Conservation (phyloP, 2,113 vertebrate species). For the Campylomormyrus tamandua region DNA sequence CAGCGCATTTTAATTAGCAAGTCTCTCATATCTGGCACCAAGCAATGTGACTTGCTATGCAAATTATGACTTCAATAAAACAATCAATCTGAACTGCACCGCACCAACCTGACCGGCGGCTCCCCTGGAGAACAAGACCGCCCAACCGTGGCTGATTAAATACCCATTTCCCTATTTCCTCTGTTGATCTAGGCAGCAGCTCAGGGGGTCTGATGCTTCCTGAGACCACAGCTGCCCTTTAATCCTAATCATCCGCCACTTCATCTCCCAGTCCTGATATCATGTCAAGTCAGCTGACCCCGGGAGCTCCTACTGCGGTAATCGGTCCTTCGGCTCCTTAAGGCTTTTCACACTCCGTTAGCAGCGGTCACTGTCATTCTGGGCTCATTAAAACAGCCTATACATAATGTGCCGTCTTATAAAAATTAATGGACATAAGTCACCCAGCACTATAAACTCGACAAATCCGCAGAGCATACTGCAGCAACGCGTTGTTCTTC, state of each 20-base stretch:
- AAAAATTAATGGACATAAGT: neutral
- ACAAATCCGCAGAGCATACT: neutral
- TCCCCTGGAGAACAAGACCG: neutral
- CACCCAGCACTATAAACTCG: neutral
- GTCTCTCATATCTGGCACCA: neutral
- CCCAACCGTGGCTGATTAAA: neutral
- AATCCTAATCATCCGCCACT: neutral
- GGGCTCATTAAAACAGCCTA: neutral
- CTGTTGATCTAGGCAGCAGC: neutral
- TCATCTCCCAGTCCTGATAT: neutral
- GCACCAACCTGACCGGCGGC: neutral
- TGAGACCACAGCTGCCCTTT: neutral
- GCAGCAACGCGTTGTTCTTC: neutral
- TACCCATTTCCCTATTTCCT: neutral
- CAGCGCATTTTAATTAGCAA: neutral
- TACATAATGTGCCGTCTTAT: neutral
- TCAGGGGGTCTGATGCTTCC: neutral
- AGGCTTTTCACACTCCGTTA: neutral
- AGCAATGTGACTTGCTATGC: neutral
- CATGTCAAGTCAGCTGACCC: neutral
- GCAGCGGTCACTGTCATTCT: neutral
- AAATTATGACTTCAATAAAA: constrained; percentile 4
- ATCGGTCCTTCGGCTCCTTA: neutral
- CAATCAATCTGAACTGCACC: neutral
- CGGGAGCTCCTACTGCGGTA: neutral